A percentile compares a stretch with the other conserved stretches of the same genome.
phyloP scores from a whole-genome alignment of 1,140 invertebrate genomes.

The Nasonia vitripennis region DNA sequence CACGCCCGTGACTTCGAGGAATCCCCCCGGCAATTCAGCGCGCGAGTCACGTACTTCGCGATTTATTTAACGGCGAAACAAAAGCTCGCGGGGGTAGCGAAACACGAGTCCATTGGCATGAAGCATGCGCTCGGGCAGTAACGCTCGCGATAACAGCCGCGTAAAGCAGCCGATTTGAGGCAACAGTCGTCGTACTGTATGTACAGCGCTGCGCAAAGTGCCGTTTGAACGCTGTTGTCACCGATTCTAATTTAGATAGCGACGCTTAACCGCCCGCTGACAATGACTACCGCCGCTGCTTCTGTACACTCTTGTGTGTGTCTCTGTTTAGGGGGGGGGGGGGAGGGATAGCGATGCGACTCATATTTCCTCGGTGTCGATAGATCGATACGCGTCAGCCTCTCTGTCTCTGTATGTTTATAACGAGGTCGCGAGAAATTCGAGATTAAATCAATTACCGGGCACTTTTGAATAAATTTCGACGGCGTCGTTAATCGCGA shows the following conservation, averaged over 20 bases:
- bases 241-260: slow-evolving; percentile 72
- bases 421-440: neutral
- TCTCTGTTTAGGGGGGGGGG: too few species aligned
- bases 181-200: neutral
- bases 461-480: neutral
- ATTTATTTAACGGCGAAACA: neutral
- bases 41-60: too few species aligned
- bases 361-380: too few species aligned
- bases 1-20: neutral
- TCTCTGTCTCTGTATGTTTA: too few species aligned
- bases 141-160: neutral
- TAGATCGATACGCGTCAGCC: too few species aligned
- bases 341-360: too few species aligned
- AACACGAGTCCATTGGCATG: too few species aligned
- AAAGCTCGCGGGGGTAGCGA: too few species aligned
- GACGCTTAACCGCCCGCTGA: slow-evolving; percentile 66
- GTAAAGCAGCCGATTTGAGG: neutral
- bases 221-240: slow-evolving; percentile 58
- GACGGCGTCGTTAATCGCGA: too few species aligned
- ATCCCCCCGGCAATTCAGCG: neutral
- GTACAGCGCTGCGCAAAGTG: slow-evolving; percentile 3
- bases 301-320: neutral
- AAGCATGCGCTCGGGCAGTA: neutral
- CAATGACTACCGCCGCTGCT: slow-evolving; percentile 57
- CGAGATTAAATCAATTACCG: neutral